Percentiles rank a stretch among this genome's conserved stretches.
phyloP scores from a whole-genome alignment of 2,113 vertebrate species.

The Talpa occidentalis region DNA sequence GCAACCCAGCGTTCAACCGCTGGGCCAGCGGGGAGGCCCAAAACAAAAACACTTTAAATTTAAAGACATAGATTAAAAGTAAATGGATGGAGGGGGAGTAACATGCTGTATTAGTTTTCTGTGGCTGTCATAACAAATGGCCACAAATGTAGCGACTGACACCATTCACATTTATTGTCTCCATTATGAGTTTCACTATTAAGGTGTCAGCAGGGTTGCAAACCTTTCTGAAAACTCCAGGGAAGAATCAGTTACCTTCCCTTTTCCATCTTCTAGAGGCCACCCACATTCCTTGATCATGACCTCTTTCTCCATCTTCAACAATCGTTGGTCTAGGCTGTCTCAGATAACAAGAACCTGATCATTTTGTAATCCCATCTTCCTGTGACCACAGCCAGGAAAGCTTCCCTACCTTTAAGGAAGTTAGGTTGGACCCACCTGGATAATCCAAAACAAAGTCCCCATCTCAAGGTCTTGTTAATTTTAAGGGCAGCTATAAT shows the following conservation, averaged over 20 bases:
- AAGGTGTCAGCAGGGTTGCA: background rate
- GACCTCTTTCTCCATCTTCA: background rate
- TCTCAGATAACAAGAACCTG: background rate
- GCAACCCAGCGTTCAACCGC: no score
- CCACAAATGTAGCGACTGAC: background rate
- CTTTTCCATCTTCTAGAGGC: background rate
- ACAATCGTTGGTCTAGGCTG: background rate
- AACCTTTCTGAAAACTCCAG: background rate
- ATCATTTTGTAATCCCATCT: background rate
- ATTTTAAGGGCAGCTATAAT: background rate
- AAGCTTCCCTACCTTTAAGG: background rate
- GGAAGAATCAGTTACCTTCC: background rate
- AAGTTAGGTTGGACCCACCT: background rate
- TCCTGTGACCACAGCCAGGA: background rate
- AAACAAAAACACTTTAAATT: slow-evolving; percentile 2
- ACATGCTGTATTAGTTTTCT: background rate
- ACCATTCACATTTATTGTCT: background rate
- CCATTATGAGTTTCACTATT: background rate
- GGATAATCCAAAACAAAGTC: background rate
- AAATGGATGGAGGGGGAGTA: background rate
- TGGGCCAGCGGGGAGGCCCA: no score
- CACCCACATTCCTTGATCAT: background rate
- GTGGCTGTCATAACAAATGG: background rate
- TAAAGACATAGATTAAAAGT: slow-evolving; percentile 10
- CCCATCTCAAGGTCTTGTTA: background rate